Conservation (phyloP, 2,888 invertebrate species). For the Sesamia inferens region DNA sequence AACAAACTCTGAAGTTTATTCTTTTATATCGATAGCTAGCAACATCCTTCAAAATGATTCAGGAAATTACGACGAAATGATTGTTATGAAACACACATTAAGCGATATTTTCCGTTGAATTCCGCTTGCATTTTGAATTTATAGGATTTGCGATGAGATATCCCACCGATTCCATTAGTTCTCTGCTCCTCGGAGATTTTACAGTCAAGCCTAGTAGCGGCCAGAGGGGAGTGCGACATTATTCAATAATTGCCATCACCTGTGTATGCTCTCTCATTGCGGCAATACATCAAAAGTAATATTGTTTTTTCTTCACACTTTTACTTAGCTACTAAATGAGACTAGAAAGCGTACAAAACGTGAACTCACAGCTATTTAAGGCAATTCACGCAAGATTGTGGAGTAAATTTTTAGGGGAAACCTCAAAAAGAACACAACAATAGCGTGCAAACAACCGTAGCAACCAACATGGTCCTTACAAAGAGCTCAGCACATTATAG, state of each 20-base stretch:
- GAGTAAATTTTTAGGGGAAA: slow-evolving; percentile 7
- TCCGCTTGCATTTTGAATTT: background rate
- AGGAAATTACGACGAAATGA: too few relatives aligned
- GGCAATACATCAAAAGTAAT: background rate
- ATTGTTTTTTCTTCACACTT: background rate
- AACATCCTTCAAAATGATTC: too few relatives aligned
- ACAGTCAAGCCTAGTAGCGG: background rate
- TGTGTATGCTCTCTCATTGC: background rate
- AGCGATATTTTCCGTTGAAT: background rate
- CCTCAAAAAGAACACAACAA: slow-evolving; percentile 28
- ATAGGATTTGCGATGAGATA: background rate
- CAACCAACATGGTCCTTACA: slow-evolving; percentile 35
- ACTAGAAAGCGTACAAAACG: background rate
- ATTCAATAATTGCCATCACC: background rate
- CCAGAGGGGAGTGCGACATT: background rate
- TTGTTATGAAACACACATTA: background rate
- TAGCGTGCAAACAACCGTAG: slow-evolving; percentile 44
- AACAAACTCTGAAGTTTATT: too few relatives aligned
- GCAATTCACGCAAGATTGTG: slow-evolving; percentile 9
- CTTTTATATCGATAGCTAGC: too few relatives aligned
- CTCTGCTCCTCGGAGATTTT: background rate
- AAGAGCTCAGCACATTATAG: slow-evolving; percentile 53
- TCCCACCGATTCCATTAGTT: background rate
- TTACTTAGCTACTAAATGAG: background rate
- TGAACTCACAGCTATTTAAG: background rate